Evolutionary conservation across 2,113 vertebrate genomes (phyloP).

Genomic region (Burhinus bistriatus): DNA sequence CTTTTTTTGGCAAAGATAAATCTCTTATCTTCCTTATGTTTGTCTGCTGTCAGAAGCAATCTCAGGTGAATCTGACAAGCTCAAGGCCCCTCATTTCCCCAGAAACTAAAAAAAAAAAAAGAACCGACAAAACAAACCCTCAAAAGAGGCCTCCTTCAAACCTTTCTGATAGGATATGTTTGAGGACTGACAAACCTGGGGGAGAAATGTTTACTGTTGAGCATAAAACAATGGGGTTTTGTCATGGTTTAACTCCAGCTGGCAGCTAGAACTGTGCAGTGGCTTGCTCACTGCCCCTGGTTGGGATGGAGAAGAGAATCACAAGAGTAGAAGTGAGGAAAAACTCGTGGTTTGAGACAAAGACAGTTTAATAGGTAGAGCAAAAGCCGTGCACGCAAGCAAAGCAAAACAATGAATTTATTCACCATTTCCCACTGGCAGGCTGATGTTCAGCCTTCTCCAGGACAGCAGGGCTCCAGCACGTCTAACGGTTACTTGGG

Average conservation of each 20-base stretch:
- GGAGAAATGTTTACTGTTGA: neutral
- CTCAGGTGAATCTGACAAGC: neutral
- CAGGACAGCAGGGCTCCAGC: neutral
- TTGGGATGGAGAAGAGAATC: neutral
- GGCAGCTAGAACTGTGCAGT: neutral
- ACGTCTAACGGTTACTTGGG: neutral
- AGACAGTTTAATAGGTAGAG: neutral
- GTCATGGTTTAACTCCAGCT: neutral
- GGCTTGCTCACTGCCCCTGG: neutral
- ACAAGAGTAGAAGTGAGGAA: neutral
- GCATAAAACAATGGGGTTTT: neutral
- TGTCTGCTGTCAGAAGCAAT: constrained; percentile 3
- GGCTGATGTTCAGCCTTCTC: neutral
- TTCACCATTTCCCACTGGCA: neutral
- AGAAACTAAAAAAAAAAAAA: neutral
- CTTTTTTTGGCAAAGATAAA: neutral
- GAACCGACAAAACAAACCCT: neutral
- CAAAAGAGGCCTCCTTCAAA: neutral
- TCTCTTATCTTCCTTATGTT: neutral
- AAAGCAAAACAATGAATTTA: neutral
- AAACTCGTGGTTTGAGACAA: neutral
- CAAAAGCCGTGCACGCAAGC: neutral
- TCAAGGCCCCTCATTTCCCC: neutral
- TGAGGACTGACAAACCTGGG: neutral
- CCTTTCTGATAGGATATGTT: neutral